Conservation (phyloP, 2,113 vertebrate genomes). For the Grammomys surdaster region DNA sequence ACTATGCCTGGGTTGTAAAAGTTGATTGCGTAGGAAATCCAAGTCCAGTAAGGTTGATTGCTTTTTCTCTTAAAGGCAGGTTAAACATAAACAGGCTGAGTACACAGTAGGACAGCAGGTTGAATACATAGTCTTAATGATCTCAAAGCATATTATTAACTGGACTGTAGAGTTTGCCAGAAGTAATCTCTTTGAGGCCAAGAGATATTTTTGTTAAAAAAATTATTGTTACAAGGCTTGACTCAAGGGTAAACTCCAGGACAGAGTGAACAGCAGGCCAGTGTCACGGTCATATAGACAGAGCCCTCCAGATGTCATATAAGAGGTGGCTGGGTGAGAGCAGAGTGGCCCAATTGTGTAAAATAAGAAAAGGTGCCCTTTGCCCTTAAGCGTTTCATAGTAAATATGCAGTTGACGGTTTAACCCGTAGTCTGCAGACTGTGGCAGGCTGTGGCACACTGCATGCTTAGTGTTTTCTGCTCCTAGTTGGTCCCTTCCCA, state of each 20-base stretch:
- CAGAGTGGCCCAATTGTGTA: background rate
- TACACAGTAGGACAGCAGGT: background rate
- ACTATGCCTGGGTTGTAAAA: background rate
- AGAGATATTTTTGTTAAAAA: background rate
- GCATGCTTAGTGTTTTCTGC: background rate
- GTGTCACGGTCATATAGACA: background rate
- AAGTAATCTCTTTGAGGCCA: background rate
- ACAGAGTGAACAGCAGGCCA: background rate
- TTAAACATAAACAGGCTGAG: background rate
- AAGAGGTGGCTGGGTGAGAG: background rate
- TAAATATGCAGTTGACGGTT: background rate
- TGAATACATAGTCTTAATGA: background rate
- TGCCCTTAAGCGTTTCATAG: background rate
- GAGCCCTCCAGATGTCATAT: background rate
- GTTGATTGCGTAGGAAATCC: background rate
- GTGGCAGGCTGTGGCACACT: background rate
- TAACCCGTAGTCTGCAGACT: background rate
- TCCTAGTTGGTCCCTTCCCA: background rate
- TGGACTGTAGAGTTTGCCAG: background rate
- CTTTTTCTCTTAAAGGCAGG: background rate
- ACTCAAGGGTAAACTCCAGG: conserved; percentile 33
- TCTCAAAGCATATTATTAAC: background rate
- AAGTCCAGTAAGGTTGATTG: too few relatives aligned
- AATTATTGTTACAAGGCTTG: background rate
- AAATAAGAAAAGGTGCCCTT: conserved; percentile 19